Conservation (phyloP, 1,140 invertebrate genomes). For the Piezodorus guildinii region DNA sequence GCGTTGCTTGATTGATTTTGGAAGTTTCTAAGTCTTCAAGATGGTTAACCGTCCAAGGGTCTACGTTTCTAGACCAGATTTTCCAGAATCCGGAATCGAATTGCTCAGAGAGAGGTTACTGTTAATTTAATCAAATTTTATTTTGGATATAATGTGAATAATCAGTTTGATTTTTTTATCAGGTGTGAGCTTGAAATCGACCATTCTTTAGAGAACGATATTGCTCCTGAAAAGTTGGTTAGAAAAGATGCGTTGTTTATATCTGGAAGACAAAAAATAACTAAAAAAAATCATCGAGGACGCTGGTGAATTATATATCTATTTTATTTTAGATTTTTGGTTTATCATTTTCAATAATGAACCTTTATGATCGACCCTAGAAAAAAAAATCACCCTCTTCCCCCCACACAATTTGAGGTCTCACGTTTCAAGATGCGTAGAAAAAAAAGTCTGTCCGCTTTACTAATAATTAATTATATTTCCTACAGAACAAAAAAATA, state of each 20-base stretch:
- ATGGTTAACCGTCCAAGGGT: not conserved
- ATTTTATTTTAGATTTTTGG: too few species aligned
- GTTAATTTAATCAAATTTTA: not conserved
- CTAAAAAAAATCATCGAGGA: not conserved
- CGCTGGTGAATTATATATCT: not conserved
- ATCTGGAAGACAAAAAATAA: not conserved
- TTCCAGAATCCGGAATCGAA: not conserved
- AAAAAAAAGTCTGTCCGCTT: too few species aligned
- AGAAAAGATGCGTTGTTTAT: not conserved
- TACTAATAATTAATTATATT: too few species aligned
- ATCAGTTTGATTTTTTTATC: not conserved
- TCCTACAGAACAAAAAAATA: too few species aligned
- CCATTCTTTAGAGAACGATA: not conserved
- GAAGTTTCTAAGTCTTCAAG: not conserved
- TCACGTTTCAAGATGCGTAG: too few species aligned
- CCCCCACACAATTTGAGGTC: too few species aligned
- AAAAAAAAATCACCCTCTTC: too few species aligned
- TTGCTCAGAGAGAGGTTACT: not conserved
- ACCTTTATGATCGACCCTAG: too few species aligned
- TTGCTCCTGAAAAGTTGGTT: not conserved
- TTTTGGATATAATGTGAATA: not conserved
- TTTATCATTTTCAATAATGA: too few species aligned
- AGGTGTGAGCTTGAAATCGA: not conserved
- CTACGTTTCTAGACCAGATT: constrained; percentile 1
- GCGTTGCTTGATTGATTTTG: not conserved